Conservation (phyloP, 2,113 vertebrate species). For the Odocoileus virginianus region DNA sequence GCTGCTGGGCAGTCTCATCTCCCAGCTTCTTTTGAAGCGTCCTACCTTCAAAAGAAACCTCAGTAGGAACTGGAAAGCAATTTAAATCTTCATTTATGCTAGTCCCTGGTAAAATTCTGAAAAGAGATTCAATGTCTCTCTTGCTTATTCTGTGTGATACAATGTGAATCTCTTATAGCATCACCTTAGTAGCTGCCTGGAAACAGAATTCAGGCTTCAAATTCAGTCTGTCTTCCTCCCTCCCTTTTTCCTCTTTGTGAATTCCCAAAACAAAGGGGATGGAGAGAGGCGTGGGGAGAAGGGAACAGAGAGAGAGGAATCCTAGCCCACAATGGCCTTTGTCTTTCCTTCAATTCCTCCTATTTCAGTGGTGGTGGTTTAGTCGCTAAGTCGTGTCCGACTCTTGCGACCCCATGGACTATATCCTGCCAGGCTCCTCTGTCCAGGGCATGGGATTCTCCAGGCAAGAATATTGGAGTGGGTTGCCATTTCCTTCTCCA, state of each 20-base stretch:
- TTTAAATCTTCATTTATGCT: neutral
- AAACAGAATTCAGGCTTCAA: neutral
- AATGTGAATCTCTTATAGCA: neutral
- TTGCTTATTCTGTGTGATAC: neutral
- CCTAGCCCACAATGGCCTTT: neutral
- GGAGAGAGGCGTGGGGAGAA: fast-evolving
- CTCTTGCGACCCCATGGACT: neutral
- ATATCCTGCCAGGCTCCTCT: neutral
- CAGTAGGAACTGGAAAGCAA: neutral
- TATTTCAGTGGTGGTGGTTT: neutral
- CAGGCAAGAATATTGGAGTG: neutral
- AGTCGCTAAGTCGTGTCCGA: fast-evolving
- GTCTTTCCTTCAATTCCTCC: neutral
- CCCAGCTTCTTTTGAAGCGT: too few relatives aligned
- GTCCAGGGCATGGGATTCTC: neutral
- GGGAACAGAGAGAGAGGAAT: too few relatives aligned
- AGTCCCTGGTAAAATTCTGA: neutral
- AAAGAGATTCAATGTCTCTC: neutral
- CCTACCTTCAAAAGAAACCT: neutral
- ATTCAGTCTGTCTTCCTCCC: neutral
- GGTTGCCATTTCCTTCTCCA: neutral
- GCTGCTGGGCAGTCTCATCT: neutral
- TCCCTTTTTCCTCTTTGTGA: neutral
- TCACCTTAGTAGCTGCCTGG: neutral
- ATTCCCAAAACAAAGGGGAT: neutral